Evolutionary conservation across 2,797 vertebrate species (phyloP).

Genomic region (Gallinago nigripennis): DNA sequence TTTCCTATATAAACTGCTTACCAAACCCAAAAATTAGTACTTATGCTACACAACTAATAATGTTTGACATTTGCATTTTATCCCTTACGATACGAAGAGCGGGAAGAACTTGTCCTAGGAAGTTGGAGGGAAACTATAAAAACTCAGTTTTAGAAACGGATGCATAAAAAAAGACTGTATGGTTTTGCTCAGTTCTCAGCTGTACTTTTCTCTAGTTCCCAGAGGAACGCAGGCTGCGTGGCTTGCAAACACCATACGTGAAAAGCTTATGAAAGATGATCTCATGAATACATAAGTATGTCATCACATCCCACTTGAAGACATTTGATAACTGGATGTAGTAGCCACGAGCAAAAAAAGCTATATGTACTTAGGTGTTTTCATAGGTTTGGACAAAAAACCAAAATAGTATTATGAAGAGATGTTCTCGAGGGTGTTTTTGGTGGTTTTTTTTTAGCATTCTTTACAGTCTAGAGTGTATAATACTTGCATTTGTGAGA

Average conservation of each 20-base stretch:
- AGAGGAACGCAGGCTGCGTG: slow-evolving; percentile 54
- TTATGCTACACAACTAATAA: slow-evolving; percentile 78
- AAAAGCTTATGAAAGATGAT: slow-evolving; percentile 60
- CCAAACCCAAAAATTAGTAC: slow-evolving; percentile 76
- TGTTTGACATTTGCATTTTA: slow-evolving; percentile 78
- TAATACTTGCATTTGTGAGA: not conserved
- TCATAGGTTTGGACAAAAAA: slow-evolving; percentile 30
- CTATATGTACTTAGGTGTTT: slow-evolving; percentile 11
- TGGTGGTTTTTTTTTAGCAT: not conserved
- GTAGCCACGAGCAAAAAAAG: slow-evolving; percentile 52
- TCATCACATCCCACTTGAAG: slow-evolving; percentile 67
- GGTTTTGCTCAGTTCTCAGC: slow-evolving; percentile 43
- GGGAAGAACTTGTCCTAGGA: slow-evolving; percentile 62
- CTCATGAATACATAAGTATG: slow-evolving; percentile 67
- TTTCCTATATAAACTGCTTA: slow-evolving; percentile 72
- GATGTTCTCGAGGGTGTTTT: not conserved
- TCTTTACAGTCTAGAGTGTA: not conserved
- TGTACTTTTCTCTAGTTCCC: slow-evolving; percentile 49
- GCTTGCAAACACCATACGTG: slow-evolving; percentile 65
- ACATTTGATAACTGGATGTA: slow-evolving; percentile 57
- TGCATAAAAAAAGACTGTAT: slow-evolving; percentile 36
- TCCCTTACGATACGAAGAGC: slow-evolving; percentile 58
- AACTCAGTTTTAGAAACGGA: slow-evolving; percentile 37
- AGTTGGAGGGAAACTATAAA: slow-evolving; percentile 55
- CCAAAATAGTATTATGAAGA: not conserved